These are phyloP conservation scores for Helicoverpa armigera DNA, from an alignment of 1,140 invertebrate genomes.

Conservation along the genomic window DNA sequence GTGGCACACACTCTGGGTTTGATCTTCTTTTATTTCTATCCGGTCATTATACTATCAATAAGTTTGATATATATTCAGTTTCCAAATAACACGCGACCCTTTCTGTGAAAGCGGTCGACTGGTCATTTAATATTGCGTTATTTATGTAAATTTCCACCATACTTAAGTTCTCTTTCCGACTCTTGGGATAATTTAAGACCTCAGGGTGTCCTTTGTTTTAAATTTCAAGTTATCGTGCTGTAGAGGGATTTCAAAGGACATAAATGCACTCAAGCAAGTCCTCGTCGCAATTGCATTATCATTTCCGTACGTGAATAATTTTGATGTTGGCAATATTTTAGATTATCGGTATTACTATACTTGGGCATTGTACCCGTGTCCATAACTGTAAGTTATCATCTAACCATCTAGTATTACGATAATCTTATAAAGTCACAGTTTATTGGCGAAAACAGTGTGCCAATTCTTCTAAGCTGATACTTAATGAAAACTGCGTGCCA, in stretches of 20 bases:
- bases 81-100: background rate
- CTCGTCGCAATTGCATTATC: background rate
- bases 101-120: too few species aligned
- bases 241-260: constrained; percentile 14
- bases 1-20: background rate
- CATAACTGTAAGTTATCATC: background rate
- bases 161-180: background rate
- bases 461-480: too few species aligned
- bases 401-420: background rate
- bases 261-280: background rate
- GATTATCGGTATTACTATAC: background rate
- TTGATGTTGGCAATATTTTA: constrained; percentile 11
- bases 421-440: background rate
- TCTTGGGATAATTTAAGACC: background rate
- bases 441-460: background rate
- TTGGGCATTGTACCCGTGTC: background rate
- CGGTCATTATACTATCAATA: background rate
- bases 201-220: background rate
- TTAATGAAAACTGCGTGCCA: too few species aligned
- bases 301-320: constrained; percentile 11
- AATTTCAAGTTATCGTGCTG: constrained; percentile 4
- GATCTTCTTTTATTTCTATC: constrained; percentile 1
- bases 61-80: background rate
- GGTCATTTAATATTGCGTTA: too few species aligned
- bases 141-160: too few species aligned